phyloP scores from a whole-genome alignment of 2,113 vertebrate genomes.

The Dolichotis patagonum region DNA sequence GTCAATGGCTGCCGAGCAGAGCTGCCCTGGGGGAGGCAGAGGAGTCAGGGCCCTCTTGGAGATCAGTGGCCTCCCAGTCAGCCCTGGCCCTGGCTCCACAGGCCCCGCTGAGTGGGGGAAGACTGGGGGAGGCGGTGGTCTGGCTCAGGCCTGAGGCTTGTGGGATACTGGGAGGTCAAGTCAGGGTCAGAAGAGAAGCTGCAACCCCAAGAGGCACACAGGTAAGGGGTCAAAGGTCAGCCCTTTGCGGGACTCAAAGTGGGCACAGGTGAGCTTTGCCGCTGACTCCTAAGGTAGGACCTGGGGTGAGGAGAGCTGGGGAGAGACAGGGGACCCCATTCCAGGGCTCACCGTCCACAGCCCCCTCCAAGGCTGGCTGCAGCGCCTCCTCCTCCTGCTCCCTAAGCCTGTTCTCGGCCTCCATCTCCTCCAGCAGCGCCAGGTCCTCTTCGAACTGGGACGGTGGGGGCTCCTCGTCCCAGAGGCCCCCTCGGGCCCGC shows the following conservation, averaged over 20 bases:
- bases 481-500: slow-evolving; percentile 83
- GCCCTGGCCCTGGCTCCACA: neutral
- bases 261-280: neutral
- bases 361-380: neutral
- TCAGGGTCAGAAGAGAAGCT: neutral
- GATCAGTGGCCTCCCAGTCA: accelerated
- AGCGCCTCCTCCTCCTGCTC: slow-evolving; percentile 88
- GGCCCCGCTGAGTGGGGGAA: neutral
- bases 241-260: too few relatives aligned
- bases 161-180: neutral
- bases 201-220: neutral
- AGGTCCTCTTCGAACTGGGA: slow-evolving; percentile 93
- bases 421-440: slow-evolving; percentile 91
- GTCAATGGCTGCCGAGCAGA: slow-evolving; percentile 87
- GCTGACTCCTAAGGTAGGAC: neutral
- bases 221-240: neutral
- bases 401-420: slow-evolving; percentile 87
- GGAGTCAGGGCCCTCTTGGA: accelerated
- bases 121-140: neutral
- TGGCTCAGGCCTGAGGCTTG: neutral
- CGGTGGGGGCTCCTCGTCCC: slow-evolving; percentile 88
- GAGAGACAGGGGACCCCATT: accelerated
- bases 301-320: accelerated
- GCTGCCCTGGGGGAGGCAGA: slow-evolving; percentile 84
- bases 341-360: accelerated